phyloP scores from a whole-genome alignment of 2,797 vertebrate species.

The Artibeus lituratus region DNA sequence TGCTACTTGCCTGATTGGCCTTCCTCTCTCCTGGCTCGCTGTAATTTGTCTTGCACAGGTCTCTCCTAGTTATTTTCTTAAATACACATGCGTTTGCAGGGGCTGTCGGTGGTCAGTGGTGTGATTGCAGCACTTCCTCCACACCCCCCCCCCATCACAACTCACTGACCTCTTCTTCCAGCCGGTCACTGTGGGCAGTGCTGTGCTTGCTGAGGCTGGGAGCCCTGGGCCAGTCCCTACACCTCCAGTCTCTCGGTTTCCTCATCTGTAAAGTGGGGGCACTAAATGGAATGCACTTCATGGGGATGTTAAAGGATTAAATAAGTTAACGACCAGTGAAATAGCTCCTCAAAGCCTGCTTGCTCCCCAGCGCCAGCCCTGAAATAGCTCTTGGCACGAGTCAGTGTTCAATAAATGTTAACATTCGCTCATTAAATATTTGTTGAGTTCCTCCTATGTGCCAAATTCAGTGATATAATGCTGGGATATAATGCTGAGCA shows the following conservation, averaged over 20 bases:
- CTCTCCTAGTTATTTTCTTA: neutral
- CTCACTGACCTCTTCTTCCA: neutral
- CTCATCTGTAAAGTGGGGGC: neutral
- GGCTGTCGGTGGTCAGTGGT: neutral
- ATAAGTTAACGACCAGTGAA: neutral
- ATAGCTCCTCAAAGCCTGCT: too few relatives aligned
- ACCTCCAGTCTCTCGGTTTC: neutral
- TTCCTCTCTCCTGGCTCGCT: neutral
- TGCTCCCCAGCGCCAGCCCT: neutral
- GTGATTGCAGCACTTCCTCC: neutral
- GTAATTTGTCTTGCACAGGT: too few relatives aligned
- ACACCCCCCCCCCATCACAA: neutral
- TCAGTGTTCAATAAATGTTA: neutral
- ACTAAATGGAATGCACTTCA: neutral
- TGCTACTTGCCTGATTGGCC: neutral
- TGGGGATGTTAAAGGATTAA: neutral
- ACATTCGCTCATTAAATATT: neutral
- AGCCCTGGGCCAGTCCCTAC: neutral
- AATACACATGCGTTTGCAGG: fast-evolving
- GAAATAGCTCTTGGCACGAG: neutral
- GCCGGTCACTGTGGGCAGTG: neutral
- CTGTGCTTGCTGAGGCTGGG: neutral
- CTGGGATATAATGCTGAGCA: neutral
- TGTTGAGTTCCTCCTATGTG: neutral
- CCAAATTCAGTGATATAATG: neutral